Percentiles rank a stretch among this genome's conserved stretches.
These are phyloP conservation scores for Nowickia ferox DNA, from an alignment of 2,888 invertebrate species.

Conservation along the genomic window DNA sequence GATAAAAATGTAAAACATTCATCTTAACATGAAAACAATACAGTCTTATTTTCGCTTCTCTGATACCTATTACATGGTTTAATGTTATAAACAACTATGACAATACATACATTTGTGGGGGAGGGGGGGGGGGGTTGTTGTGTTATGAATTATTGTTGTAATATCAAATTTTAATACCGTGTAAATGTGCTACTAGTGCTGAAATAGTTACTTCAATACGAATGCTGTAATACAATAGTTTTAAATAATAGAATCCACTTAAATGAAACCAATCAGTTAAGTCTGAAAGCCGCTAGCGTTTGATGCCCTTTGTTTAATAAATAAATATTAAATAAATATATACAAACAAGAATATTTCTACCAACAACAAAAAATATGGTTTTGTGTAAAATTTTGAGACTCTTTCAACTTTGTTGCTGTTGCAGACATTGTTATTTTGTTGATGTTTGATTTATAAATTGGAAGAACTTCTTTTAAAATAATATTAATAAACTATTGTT, in stretches of 20 bases:
- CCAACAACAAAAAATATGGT: background rate
- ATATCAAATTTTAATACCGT: conserved; percentile 24
- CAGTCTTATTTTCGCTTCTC: conserved; percentile 8
- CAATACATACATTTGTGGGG: too few relatives aligned
- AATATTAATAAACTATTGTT: conserved; percentile 37
- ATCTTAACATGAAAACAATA: conserved; percentile 20
- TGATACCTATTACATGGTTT: conserved; percentile 26
- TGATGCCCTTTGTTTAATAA: conserved; percentile 58
- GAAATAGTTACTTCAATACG: background rate
- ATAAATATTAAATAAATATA: conserved; percentile 14
- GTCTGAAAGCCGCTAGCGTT: conserved; percentile 48
- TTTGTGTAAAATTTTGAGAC: background rate
- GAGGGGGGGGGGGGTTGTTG: background rate
- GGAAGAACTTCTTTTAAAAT: conserved; percentile 40
- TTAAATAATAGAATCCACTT: conserved; percentile 33
- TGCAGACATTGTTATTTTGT: conserved; percentile 29
- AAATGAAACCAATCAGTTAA: conserved; percentile 40
- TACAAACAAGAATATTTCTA: background rate
- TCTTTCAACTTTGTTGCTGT: background rate
- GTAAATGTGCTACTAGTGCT: conserved; percentile 15
- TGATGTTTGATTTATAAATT: conserved; percentile 61
- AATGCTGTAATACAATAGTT: conserved; percentile 2
- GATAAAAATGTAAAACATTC: background rate
- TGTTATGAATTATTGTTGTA: conserved; percentile 33
- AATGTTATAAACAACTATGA: conserved; percentile 29